phyloP scores from a whole-genome alignment of 37 sponge, comb jelly and placozoan species.

The Spongilla lacustris region DNA sequence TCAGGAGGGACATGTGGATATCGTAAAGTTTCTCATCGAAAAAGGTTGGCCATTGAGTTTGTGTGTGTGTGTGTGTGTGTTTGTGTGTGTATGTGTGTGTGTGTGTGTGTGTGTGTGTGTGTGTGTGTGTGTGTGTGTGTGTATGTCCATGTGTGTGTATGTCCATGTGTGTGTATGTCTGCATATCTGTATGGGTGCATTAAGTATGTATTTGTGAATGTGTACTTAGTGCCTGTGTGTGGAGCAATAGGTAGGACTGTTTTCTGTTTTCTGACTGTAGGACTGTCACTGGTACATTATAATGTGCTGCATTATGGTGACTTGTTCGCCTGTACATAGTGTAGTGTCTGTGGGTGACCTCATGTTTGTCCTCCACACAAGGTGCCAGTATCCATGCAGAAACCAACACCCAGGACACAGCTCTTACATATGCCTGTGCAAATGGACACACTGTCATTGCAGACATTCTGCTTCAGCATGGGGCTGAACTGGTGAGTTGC shows the following conservation, averaged over 20 bases:
- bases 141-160: no score
- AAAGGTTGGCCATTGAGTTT: neutral
- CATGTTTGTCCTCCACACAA: neutral
- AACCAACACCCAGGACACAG: slow-evolving; percentile 75
- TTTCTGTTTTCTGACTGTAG: no score
- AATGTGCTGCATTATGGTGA: no score
- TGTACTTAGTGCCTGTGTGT: neutral
- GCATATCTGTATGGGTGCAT: no score
- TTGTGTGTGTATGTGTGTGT: neutral
- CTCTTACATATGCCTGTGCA: slow-evolving; percentile 74
- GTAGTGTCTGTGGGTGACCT: no score
- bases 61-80: neutral
- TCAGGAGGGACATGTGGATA: slow-evolving; percentile 83
- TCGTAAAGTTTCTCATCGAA: slow-evolving; percentile 79
- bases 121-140: no score
- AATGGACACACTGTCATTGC: slow-evolving; percentile 80
- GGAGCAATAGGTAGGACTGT: no score
- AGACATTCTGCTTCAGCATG: slow-evolving; percentile 59
- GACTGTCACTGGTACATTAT: no score
- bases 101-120: neutral
- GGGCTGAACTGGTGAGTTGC: slow-evolving; percentile 70
- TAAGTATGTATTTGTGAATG: neutral
- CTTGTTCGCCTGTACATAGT: no score
- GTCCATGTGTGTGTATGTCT: no score
- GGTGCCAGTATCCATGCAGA: slow-evolving; percentile 73